These are phyloP conservation scores for Austrolebias charrua DNA, from an alignment of 2,797 vertebrate species.

Conservation along the genomic window DNA sequence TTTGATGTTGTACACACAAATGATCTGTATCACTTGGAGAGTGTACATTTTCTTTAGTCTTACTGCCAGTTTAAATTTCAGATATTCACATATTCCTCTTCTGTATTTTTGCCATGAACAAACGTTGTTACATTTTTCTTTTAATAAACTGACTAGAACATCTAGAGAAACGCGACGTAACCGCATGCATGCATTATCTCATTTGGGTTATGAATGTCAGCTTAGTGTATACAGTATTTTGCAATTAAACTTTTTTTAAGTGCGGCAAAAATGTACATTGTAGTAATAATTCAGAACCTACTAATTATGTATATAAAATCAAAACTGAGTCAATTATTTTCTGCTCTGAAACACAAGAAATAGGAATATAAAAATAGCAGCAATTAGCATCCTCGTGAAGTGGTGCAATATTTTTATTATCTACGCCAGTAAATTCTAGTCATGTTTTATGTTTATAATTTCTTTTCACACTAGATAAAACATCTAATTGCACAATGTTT, in stretches of 20 bases:
- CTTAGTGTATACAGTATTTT: conserved; percentile 18
- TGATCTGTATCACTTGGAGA: too few relatives aligned
- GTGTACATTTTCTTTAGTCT: too few relatives aligned
- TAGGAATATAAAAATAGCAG: conserved; percentile 9
- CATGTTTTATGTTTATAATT: conserved; percentile 2
- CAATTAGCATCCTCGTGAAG: conserved; percentile 27
- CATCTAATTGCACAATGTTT: conserved; percentile 15
- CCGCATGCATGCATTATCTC: too few relatives aligned
- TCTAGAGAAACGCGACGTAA: too few relatives aligned
- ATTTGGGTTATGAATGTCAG: conserved; percentile 26
- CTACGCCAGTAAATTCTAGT: conserved; percentile 11
- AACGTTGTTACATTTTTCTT: too few relatives aligned
- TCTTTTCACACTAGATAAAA: conserved; percentile 20
- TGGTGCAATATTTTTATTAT: conserved; percentile 22
- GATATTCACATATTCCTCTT: too few relatives aligned
- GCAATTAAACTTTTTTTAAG: conserved; percentile 37
- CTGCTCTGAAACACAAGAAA: not conserved
- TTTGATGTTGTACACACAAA: too few relatives aligned
- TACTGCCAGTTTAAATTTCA: too few relatives aligned
- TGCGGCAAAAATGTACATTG: conserved; percentile 34
- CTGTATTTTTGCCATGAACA: too few relatives aligned
- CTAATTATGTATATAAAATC: conserved; percentile 17
- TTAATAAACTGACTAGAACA: too few relatives aligned
- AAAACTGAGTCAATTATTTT: not conserved
- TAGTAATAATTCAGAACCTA: conserved; percentile 7